Base-by-base conservation (phyloP, 2,113 vertebrate genomes). In the Lichenostomus cassidix region DNA sequence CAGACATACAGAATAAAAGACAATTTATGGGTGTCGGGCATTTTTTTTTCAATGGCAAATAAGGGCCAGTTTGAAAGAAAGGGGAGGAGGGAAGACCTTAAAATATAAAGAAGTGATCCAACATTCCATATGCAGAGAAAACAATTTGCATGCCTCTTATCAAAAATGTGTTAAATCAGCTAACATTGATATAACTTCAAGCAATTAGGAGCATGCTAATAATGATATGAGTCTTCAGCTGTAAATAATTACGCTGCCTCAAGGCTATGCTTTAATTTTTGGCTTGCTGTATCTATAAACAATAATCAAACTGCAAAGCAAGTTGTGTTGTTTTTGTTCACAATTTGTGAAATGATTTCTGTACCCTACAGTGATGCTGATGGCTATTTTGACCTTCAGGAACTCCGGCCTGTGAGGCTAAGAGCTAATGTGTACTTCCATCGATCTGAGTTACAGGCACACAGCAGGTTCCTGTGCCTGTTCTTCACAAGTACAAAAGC, bases 221-320 rank as follows among this genome's bases (percentile, higher is more conserved):
- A 99, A 99, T 98, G 99, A 99, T 99, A 99, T 99, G 99, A 99
- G 99, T 99, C 99, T 99, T 99, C 99, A 99, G 99, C 99, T 99
- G 99, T 99, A 99, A 99, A 99, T 99, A 99, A 99, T 99, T 99
- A 99, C 94, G 95, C 98, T 98, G 99, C 99, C 99, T 98, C 98
- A 98, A 98, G 99, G 99, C 99, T 97, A 98, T 98, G 98, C 98
- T 99, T 99, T 99, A 99, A 99, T 99, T 99, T 98, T 98, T 98
- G 98, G 98, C 98, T 98, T 98, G 97, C 98, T 99, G 98, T 99
- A 99, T 99, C 99, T 99, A 99, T 99, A 99, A 99, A 99, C 99
- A 99, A 99, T 99, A 99, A 99, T 99, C 99, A 99, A 99, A 99
- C 98, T 98, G 98, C 98, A 98, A 98, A 98, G 98, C 98, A 98